Evolutionary conservation across 2,888 invertebrate species (phyloP), one percentile per base, ranked within the genome.

Genomic region (Rugalucina vietnamica): DNA sequence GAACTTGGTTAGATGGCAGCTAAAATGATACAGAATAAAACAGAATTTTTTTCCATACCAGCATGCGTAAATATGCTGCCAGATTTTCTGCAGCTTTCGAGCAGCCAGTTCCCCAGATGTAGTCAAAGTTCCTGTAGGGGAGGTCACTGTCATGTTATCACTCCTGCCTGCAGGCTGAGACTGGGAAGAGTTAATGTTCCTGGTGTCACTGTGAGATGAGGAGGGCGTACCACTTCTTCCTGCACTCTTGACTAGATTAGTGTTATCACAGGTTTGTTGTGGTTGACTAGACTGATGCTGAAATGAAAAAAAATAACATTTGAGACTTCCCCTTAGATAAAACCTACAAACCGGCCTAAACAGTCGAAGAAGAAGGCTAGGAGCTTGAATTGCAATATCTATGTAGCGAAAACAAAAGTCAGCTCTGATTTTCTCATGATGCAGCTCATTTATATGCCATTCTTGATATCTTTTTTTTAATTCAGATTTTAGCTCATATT

Each of bases 1-100:
- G 50, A 14, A 49, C 50, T n/a, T 18, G 14, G 14, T 14, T 49
- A 49, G 14, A 14, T n/a, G n/a, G 14, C n/a, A 14, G 14, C 14
- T 18, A 49, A 14, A 14, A 49, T 14, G 50, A 49, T 18, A 49
- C 50, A 49, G 50, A 49, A 14, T 49, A 14, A 49, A 14, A 49
- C n/a, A 49, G 14, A 49, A 14, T 49, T 49, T 49, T 49, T 27
- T 18, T n/a, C 73, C 81, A 65, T 79, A 88, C 88, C 88, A 84
- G 57, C 72, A 74, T 21, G 79, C 74, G 36, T 74, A 79, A 18
- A 88, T 81, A 57, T 79, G 80, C n/a, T 82, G 81, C 88, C 88
- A 88, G 14, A 88, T 84, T 5, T 79, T 70, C 50, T 86, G 76
- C 21, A 88, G 76, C 50, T 70, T 69, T 34, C 79, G 69, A 0